Percentiles rank a stretch among this genome's conserved stretches.
These are phyloP conservation scores for Sesamia inferens DNA, from an alignment of 2,888 invertebrate genomes.

Conservation along the genomic window DNA sequence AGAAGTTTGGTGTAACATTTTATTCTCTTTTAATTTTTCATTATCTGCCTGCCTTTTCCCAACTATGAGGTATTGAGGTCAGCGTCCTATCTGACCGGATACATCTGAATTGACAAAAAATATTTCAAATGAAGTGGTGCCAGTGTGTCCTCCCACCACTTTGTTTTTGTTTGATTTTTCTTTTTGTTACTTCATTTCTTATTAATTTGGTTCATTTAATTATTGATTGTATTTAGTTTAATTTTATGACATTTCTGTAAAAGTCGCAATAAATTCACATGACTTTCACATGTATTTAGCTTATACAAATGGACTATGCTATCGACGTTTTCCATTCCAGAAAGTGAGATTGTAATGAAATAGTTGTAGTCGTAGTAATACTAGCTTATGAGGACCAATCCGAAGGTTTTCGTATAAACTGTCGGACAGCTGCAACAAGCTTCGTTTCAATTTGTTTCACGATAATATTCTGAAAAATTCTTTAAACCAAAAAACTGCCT, in stretches of 20 bases:
- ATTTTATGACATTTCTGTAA: too few species aligned
- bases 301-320: constrained; percentile 6
- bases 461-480: not conserved
- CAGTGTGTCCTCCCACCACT: too few species aligned
- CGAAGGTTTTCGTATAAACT: not conserved
- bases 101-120: not conserved
- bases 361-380: not conserved
- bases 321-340: constrained; percentile 26
- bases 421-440: constrained; percentile 1
- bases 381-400: constrained; percentile 28
- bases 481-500: not conserved
- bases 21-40: not conserved
- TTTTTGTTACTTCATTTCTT: too few species aligned
- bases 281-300: constrained; percentile 3
- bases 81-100: not conserved
- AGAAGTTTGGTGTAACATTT: not conserved
- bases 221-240: too few species aligned
- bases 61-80: not conserved
- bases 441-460: constrained; percentile 22
- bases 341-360: constrained; percentile 29
- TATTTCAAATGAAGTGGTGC: not conserved
- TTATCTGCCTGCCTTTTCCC: not conserved
- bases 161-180: too few species aligned
- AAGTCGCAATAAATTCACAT: too few species aligned
- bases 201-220: too few species aligned